A percentile compares a stretch with the other conserved stretches of the same genome.
Conservation (phyloP, 2,888 invertebrate species). For the Macrosiphum euphorbiae region DNA sequence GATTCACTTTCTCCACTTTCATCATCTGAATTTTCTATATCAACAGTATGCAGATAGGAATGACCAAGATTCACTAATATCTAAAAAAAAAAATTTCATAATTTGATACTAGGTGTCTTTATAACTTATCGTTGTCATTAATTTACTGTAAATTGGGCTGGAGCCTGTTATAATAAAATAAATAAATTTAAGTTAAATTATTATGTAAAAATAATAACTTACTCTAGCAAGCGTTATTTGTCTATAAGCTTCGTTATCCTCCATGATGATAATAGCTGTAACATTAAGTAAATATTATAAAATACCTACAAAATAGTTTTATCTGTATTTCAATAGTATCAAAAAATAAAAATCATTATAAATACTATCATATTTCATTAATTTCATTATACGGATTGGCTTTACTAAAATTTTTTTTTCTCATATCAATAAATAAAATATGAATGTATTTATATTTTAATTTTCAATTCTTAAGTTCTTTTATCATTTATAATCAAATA, state of each 20-base stretch:
- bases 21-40: slow-evolving; percentile 55
- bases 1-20: slow-evolving; percentile 42
- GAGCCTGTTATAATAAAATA: background rate
- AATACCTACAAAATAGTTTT: background rate
- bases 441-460: too few species aligned
- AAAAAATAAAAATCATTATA: background rate
- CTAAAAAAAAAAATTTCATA: slow-evolving; percentile 12
- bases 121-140: background rate
- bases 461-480: too few species aligned
- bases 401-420: too few species aligned
- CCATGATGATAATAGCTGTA: slow-evolving; percentile 74
- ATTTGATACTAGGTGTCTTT: background rate
- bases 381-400: too few species aligned
- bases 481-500: too few species aligned
- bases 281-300: slow-evolving; percentile 70
- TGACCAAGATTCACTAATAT: slow-evolving; percentile 30
- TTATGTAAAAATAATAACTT: slow-evolving; percentile 16
- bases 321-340: background rate
- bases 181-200: background rate
- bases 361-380: background rate
- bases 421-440: too few species aligned
- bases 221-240: slow-evolving; percentile 77
- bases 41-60: slow-evolving; percentile 8
- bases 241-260: slow-evolving; percentile 79
- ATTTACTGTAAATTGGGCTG: background rate